These are phyloP conservation scores for Hoplodrina blanda DNA, from an alignment of 2,888 invertebrate species.

Conservation along the genomic window DNA sequence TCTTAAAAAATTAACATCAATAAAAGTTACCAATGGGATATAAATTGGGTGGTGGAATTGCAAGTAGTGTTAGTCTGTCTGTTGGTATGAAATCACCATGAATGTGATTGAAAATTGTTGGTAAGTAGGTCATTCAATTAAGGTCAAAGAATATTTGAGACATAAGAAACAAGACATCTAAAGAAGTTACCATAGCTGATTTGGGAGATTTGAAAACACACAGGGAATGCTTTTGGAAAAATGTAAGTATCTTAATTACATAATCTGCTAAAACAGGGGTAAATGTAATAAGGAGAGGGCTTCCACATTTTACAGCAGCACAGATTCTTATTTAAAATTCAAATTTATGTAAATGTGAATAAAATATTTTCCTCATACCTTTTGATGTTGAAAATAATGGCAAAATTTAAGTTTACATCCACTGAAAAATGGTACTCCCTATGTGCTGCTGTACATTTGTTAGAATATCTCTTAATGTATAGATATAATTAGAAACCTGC, in stretches of 20 bases:
- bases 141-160: conserved; percentile 21
- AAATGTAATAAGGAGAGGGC: conserved; percentile 1
- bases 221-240: not conserved
- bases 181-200: not conserved
- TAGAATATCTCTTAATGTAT: not conserved
- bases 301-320: not conserved
- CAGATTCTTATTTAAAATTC: conserved; percentile 7
- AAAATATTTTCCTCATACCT: not conserved
- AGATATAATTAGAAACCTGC: not conserved
- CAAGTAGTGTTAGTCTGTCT: not conserved
- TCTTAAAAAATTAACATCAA: no score
- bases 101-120: conserved; percentile 8
- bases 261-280: conserved; percentile 8
- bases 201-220: not conserved
- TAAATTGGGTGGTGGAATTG: not conserved
- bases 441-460: no score
- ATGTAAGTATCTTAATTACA: conserved; percentile 4
- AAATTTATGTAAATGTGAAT: not conserved
- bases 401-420: not conserved
- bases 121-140: conserved; percentile 43
- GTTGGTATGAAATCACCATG: conserved; percentile 22
- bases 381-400: not conserved
- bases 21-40: not conserved
- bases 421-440: not conserved
- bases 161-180: not conserved